These are phyloP conservation scores for Sphenopsis melanotis DNA, from an alignment of 2,797 vertebrate genomes.

Conservation along the genomic window DNA sequence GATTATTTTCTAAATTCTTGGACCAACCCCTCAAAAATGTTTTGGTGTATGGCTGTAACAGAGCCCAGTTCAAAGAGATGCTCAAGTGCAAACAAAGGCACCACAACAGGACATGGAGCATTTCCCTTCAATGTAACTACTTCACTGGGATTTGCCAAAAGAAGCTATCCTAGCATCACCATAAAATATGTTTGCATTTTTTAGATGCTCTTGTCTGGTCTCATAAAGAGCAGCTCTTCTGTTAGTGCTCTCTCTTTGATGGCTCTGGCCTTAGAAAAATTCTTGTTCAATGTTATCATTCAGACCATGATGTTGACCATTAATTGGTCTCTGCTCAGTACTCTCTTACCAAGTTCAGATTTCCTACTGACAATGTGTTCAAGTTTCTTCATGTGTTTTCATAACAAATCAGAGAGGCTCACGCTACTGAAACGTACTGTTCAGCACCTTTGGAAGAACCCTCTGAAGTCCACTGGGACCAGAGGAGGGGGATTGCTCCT, in stretches of 20 bases:
- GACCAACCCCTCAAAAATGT: background rate
- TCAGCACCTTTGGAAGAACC: background rate
- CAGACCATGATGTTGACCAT: background rate
- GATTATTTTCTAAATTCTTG: background rate
- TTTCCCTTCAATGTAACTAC: background rate
- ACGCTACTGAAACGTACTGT: background rate
- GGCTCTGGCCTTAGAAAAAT: background rate
- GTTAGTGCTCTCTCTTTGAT: background rate
- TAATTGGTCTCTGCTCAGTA: background rate
- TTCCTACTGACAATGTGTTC: background rate
- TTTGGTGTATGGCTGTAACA: background rate
- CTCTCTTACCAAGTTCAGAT: background rate
- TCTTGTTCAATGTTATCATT: background rate
- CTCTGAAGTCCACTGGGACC: background rate
- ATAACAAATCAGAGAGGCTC: background rate
- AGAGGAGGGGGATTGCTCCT: background rate
- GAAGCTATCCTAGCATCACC: background rate
- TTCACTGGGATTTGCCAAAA: background rate
- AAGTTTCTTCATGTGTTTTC: background rate
- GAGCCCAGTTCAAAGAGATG: background rate
- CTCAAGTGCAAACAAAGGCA: background rate
- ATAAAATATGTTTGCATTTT: background rate
- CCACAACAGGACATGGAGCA: background rate
- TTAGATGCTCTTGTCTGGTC: background rate
- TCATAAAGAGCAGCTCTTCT: background rate